Conservation (phyloP, 2,888 invertebrate species). For the Folsomia manolachei region DNA sequence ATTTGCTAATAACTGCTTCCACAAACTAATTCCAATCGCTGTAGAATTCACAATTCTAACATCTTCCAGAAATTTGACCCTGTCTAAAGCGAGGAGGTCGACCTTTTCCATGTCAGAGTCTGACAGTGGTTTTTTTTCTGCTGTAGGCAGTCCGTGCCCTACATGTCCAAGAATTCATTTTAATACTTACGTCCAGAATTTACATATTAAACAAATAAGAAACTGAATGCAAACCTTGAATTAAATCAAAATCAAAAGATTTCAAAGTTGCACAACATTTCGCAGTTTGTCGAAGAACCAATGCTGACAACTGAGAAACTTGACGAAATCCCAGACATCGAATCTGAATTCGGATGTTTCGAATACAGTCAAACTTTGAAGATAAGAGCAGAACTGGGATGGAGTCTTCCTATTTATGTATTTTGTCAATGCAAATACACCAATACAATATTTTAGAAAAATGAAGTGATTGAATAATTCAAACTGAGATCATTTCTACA, state of each 20-base stretch:
- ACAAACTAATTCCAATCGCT: conserved; percentile 36
- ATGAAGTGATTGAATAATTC: no score
- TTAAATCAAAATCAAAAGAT: conserved; percentile 38
- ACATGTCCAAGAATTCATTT: background rate
- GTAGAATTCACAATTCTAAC: conserved; percentile 41
- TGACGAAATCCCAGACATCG: conserved; percentile 30
- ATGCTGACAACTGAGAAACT: conserved; percentile 32
- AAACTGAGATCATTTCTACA: no score
- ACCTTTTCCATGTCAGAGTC: conserved; percentile 30
- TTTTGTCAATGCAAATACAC: background rate
- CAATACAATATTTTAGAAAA: background rate
- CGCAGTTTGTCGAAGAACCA: conserved; percentile 20
- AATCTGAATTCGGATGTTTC: conserved; percentile 16
- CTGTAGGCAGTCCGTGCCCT: conserved; percentile 43
- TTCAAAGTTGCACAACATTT: conserved; percentile 24
- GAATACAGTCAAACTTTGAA: conserved; percentile 22
- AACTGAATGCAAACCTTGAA: conserved; percentile 18
- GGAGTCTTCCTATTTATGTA: background rate
- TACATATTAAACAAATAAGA: no score
- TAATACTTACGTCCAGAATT: no score
- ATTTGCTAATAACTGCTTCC: conserved; percentile 32
- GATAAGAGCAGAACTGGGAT: conserved; percentile 4
- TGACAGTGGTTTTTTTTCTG: conserved; percentile 32
- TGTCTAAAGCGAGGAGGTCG: conserved; percentile 27
- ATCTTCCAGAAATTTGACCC: conserved; percentile 20